A percentile compares a stretch with the other conserved stretches of the same genome.
Conservation (phyloP, 2,113 vertebrate genomes). For the Pristiophorus japonicus region DNA sequence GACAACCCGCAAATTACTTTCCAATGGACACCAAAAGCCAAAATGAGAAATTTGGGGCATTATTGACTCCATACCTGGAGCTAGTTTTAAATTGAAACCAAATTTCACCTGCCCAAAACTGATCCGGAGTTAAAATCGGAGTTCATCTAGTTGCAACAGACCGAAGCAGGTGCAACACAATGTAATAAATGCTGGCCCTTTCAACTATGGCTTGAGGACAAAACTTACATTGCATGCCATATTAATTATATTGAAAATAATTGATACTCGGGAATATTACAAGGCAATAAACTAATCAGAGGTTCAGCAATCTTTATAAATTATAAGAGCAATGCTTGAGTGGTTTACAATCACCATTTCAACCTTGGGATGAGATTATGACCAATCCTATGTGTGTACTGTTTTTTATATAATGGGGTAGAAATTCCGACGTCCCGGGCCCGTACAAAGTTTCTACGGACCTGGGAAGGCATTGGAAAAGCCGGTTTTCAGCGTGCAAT, state of each 20-base stretch:
- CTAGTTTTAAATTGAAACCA: neutral
- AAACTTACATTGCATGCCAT: neutral
- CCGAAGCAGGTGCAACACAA: neutral
- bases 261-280: neutral
- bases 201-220: neutral
- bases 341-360: neutral
- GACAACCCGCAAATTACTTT: neutral
- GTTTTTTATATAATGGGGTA: neutral
- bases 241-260: slow-evolving; percentile 12
- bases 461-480: too few relatives aligned
- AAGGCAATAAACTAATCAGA: neutral
- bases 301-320: neutral
- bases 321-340: neutral
- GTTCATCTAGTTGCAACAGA: neutral
- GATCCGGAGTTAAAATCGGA: neutral
- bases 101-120: neutral
- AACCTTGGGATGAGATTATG: neutral
- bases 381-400: neutral
- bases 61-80: neutral
- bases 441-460: too few relatives aligned
- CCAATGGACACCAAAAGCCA: neutral
- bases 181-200: neutral
- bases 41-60: neutral
- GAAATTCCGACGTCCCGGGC: too few relatives aligned
- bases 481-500: too few relatives aligned